Percentiles rank a stretch among this genome's conserved stretches.
Evolutionary conservation across 2,888 invertebrate species (phyloP).

Genomic region (Tetragonisca angustula): DNA sequence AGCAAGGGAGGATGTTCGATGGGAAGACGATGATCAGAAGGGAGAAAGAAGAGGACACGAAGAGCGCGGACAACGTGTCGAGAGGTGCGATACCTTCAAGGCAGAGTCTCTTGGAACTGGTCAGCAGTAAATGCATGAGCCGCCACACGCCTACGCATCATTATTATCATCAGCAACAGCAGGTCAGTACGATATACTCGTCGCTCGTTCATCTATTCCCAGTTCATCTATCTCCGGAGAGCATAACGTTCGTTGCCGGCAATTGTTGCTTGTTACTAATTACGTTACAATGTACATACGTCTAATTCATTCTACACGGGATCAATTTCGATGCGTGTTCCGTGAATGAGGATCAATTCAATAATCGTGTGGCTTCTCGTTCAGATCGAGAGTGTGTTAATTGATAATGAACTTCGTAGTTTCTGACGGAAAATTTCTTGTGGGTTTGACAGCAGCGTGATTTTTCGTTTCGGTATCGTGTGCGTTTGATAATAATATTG

Average conservation of each 20-base stretch:
- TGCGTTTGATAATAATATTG: no score
- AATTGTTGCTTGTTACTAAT: background rate
- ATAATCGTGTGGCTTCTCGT: background rate
- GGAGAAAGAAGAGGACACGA: conserved; percentile 77
- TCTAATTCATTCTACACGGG: background rate
- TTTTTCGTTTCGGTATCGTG: no score
- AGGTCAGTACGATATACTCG: conserved; percentile 71
- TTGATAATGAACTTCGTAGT: no score
- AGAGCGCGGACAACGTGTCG: conserved; percentile 81
- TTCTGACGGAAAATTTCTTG: no score
- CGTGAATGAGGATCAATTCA: background rate
- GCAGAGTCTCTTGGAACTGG: conserved; percentile 82
- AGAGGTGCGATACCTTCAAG: conserved; percentile 78
- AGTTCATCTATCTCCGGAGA: background rate
- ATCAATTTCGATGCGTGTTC: background rate
- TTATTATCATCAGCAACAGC: conserved; percentile 82
- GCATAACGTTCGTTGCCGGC: background rate
- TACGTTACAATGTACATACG: background rate
- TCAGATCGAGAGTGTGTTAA: background rate
- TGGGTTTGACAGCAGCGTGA: no score
- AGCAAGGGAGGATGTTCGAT: conserved; percentile 49
- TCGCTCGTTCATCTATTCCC: no score
- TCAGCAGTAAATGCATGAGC: conserved; percentile 81
- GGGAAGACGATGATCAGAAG: conserved; percentile 54
- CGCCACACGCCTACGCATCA: conserved; percentile 81